Evolutionary conservation across 2,113 vertebrate genomes (phyloP).

Genomic region (Eptesicus fuscus): DNA sequence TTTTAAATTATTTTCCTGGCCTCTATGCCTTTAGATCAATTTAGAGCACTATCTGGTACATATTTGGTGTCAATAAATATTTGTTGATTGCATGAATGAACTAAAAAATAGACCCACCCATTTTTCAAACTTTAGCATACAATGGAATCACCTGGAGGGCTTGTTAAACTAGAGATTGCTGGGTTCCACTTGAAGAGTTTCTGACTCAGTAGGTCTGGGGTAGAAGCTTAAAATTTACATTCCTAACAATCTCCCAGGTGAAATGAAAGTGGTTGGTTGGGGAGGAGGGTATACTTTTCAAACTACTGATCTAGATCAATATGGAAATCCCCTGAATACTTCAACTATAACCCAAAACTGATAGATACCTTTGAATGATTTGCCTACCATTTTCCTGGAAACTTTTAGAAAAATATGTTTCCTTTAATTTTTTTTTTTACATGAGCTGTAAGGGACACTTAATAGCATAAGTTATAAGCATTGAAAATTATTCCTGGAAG

Average conservation of each 20-base stretch:
- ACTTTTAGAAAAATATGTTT: slow-evolving; percentile 24
- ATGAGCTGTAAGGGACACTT: background rate
- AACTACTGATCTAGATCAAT: background rate
- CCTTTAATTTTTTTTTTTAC: background rate
- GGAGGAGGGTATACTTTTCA: background rate
- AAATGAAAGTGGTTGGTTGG: background rate
- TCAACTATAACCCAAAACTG: background rate
- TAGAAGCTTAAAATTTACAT: background rate
- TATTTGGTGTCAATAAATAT: background rate
- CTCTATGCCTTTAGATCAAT: background rate
- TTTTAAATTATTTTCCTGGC: background rate
- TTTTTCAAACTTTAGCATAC: background rate
- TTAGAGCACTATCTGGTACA: background rate
- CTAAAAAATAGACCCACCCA: background rate
- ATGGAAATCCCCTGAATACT: background rate
- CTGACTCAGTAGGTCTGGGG: background rate
- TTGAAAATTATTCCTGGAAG: background rate
- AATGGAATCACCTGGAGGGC: background rate
- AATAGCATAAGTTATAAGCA: slow-evolving; percentile 30
- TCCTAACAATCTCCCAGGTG: background rate
- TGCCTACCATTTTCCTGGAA: background rate
- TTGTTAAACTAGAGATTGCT: background rate
- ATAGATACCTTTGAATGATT: background rate
- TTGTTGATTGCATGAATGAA: background rate
- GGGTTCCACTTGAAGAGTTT: background rate